Evolutionary conservation across 2,888 invertebrate genomes (phyloP).

Genomic region (Crioceris asparagi): DNA sequence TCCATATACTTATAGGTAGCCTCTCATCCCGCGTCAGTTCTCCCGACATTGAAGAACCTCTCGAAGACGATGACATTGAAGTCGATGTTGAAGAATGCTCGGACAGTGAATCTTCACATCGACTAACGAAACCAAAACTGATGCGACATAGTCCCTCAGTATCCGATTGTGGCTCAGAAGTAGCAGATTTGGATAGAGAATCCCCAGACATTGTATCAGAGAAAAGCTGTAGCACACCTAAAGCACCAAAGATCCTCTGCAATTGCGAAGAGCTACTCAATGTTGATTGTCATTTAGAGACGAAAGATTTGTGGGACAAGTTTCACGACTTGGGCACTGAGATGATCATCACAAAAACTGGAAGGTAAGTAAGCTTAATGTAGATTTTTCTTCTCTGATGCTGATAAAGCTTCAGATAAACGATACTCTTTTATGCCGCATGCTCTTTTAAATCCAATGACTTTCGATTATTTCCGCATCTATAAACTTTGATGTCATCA

Average conservation of each 20-base stretch:
- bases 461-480: too few species aligned
- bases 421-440: too few species aligned
- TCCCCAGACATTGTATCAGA: constrained; percentile 33
- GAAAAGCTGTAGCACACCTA: constrained; percentile 26
- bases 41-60: constrained; percentile 37
- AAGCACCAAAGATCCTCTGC: constrained; percentile 42
- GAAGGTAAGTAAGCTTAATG: constrained; percentile 53
- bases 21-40: constrained; percentile 32
- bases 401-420: too few species aligned
- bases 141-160: constrained; percentile 26
- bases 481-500: too few species aligned
- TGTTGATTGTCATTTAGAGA: constrained; percentile 66
- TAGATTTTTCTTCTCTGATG: too few species aligned
- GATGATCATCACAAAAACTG: constrained; percentile 80
- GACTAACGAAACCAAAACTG: constrained; percentile 24
- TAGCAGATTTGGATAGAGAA: constrained; percentile 33
- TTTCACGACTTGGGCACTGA: constrained; percentile 69
- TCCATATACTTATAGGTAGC: constrained; percentile 14
- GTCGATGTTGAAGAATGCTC: constrained; percentile 51
- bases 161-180: constrained; percentile 36
- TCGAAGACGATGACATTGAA: constrained; percentile 44
- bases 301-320: constrained; percentile 74
- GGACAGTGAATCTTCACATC: constrained; percentile 38
- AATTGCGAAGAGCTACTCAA: constrained; percentile 53
- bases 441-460: too few species aligned